Percentiles rank a stretch among this genome's conserved stretches.
These are phyloP conservation scores for Chaetodon auriga DNA, from an alignment of 2,113 vertebrate genomes.

Conservation along the genomic window DNA sequence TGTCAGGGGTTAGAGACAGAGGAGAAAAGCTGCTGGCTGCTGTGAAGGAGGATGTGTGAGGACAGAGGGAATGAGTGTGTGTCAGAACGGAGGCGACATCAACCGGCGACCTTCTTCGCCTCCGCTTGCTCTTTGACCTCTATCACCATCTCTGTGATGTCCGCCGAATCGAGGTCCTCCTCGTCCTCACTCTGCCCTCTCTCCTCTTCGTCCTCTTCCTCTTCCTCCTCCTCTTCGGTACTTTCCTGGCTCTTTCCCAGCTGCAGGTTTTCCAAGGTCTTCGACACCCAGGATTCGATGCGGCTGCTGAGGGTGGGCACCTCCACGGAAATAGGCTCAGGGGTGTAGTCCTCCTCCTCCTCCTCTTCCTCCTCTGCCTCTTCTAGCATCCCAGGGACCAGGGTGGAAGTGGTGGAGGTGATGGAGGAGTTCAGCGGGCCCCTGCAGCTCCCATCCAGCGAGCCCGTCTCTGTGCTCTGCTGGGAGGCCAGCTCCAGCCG, in stretches of 20 bases:
- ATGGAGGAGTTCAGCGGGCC: slow-evolving; percentile 95
- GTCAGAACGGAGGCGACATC: slow-evolving; percentile 32
- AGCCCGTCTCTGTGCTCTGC: slow-evolving; percentile 97
- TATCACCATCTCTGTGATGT: slow-evolving; percentile 78
- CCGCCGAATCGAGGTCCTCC: slow-evolving; percentile 87
- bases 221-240: slow-evolving; percentile 90
- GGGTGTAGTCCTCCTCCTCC: slow-evolving; percentile 92
- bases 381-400: slow-evolving; percentile 97
- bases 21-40: slow-evolving; percentile 62
- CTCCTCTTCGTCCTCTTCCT: slow-evolving; percentile 88
- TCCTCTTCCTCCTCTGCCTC: slow-evolving; percentile 93
- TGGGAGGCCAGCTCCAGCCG: slow-evolving; percentile 96
- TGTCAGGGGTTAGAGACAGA: slow-evolving; percentile 62
- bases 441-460: slow-evolving; percentile 95
- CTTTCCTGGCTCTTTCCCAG: slow-evolving; percentile 92
- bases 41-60: slow-evolving; percentile 49
- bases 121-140: slow-evolving; percentile 70
- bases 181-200: slow-evolving; percentile 90
- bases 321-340: slow-evolving; percentile 92
- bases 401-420: slow-evolving; percentile 96
- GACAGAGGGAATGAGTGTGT: slow-evolving; percentile 19
- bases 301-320: slow-evolving; percentile 94
- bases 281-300: slow-evolving; percentile 97
- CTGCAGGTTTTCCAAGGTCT: slow-evolving; percentile 97
- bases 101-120: slow-evolving; percentile 67